Percentiles rank a stretch among this genome's conserved stretches.
Evolutionary conservation across 2,797 vertebrate genomes (phyloP).

Genomic region (Yasuhikotakia modesta): DNA sequence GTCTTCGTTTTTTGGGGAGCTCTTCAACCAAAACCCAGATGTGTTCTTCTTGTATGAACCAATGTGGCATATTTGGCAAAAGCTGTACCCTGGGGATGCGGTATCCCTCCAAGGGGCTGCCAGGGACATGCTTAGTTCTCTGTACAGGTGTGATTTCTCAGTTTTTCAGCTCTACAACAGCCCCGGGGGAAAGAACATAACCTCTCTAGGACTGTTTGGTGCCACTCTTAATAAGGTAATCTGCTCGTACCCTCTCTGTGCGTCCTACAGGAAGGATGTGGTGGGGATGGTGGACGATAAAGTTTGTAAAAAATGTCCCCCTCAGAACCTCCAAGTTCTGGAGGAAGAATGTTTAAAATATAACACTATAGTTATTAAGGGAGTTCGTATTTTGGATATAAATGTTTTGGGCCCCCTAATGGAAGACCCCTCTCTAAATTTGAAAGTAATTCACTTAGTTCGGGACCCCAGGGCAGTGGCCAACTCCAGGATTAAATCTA

Average conservation of each 20-base stretch:
- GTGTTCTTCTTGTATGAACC: slow-evolving; percentile 98
- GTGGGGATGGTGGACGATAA: slow-evolving; percentile 96
- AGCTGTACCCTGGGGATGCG: slow-evolving; percentile 94
- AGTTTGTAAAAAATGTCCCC: slow-evolving; percentile 94
- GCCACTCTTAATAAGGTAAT: slow-evolving; percentile 94
- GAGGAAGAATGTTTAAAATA: slow-evolving; percentile 95
- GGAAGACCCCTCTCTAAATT: slow-evolving; percentile 88
- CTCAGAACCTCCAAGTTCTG: slow-evolving; percentile 87
- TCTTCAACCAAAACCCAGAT: slow-evolving; percentile 97
- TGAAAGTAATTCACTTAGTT: slow-evolving; percentile 96
- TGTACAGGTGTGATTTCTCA: slow-evolving; percentile 95
- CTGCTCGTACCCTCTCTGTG: slow-evolving; percentile 95
- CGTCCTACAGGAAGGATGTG: slow-evolving; percentile 91
- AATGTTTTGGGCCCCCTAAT: slow-evolving; percentile 89
- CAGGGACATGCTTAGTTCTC: slow-evolving; percentile 93
- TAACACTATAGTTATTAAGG: slow-evolving; percentile 93
- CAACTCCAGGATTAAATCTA: slow-evolving; percentile 94
- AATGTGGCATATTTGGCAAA: slow-evolving; percentile 99
- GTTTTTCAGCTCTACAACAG: slow-evolving; percentile 96
- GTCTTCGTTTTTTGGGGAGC: slow-evolving; percentile 97
- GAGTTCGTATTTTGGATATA: slow-evolving; percentile 92
- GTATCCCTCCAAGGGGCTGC: slow-evolving; percentile 95
- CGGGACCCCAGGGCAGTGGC: slow-evolving; percentile 93
- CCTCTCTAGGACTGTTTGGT: slow-evolving; percentile 91
- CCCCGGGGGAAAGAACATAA: slow-evolving; percentile 91